phyloP scores from a whole-genome alignment of 2,797 vertebrate genomes.

The Sternarchorhynchus goeldii region DNA sequence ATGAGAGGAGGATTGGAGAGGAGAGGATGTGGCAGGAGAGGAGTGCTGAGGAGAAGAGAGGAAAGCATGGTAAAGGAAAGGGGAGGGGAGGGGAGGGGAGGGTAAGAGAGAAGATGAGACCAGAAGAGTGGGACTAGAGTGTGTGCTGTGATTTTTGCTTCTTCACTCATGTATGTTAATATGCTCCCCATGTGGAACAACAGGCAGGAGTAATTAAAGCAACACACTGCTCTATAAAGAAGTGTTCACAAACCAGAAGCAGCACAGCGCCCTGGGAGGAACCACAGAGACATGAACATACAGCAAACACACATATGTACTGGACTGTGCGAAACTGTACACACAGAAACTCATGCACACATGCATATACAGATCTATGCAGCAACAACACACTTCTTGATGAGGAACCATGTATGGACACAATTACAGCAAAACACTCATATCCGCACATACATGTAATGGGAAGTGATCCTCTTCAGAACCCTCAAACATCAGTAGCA shows the following conservation, averaged over 20 bases:
- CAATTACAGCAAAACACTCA: constrained; percentile 7
- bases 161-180: constrained; percentile 80
- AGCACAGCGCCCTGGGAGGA: constrained; percentile 14
- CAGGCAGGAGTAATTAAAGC: constrained; percentile 79
- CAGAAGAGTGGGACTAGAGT: constrained; percentile 5
- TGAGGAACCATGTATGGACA: neutral
- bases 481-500: too few relatives aligned
- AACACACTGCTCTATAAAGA: constrained; percentile 62
- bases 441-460: constrained; percentile 6
- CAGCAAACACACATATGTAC: constrained; percentile 3
- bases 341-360: neutral
- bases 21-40: neutral
- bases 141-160: constrained; percentile 57
- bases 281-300: constrained; percentile 6
- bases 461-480: too few relatives aligned
- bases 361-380: constrained; percentile 42
- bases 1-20: neutral
- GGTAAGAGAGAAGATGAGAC: neutral
- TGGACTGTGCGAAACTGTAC: too few relatives aligned
- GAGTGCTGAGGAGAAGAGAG: neutral
- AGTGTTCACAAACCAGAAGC: constrained; percentile 62
- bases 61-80: neutral
- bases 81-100: neutral
- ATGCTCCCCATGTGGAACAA: constrained; percentile 74
- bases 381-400: neutral